Base-by-base conservation (phyloP, 2,113 vertebrate genomes). In the Solea solea region DNA sequence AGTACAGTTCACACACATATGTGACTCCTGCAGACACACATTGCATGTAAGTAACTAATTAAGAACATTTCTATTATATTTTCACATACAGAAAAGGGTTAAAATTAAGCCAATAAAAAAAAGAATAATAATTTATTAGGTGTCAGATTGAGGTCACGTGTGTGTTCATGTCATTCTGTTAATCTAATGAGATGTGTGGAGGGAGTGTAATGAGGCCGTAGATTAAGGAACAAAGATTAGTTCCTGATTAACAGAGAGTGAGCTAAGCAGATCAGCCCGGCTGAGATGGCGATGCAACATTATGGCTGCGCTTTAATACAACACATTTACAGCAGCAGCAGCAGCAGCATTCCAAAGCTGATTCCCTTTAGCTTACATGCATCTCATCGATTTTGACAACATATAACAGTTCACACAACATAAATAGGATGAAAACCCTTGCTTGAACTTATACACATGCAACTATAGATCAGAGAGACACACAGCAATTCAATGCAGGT, bases 211-310 rank as follows among this genome's bases (percentile, higher is more conserved):
- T 82, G 87, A 86, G 88, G 80, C 71, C 65, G 55, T 86, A 90
- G 89, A 90, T 90, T 90, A 91, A 80, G 69, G 86, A 82, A 69
- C 78, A 89, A 86, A 86, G 88, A 89, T 80, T 82, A 84, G 83
- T 74, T 79, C 69, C 82, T 90, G 90, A 92, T 93, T 90, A 92
- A 74, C 90, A 80, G 88, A 91, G 90, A 91, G 93, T 91, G 92
- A 90, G 88, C 70, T 90, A 92, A 92, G 88, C 79, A 89, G 90
- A 92, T 86, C 89, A 87, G 72, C 66, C 83, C 81, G 61, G 85
- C 88, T 88, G 86, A 74, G 86, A 87, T 7, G 77, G 69, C 50
- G 55, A 90, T 88, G 79, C 86, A 89, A 88, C 89, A 89, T 90
- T 88, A 87, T 90, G 91, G 74, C 69, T 45, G 44, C 8, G 8